A percentile compares a stretch with the other conserved stretches of the same genome.
Evolutionary conservation across 1,140 invertebrate genomes (phyloP).

Genomic region (Protaetia brevitarsis): DNA sequence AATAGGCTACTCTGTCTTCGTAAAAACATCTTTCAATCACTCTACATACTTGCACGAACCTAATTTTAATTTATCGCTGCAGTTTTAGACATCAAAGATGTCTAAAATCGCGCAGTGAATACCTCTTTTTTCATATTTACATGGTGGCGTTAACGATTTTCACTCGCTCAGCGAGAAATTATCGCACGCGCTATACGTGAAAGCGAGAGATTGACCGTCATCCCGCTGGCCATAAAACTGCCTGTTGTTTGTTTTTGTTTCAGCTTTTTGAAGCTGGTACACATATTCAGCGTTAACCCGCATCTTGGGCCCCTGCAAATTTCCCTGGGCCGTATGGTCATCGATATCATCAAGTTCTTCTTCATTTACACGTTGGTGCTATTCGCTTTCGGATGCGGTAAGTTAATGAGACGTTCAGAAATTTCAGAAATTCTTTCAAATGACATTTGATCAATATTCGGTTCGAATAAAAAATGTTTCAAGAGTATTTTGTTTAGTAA

Average conservation of each 20-base stretch:
- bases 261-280: slow-evolving; percentile 82
- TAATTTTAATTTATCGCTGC: no score
- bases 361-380: slow-evolving; percentile 81
- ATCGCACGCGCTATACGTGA: not conserved
- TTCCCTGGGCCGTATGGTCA: slow-evolving; percentile 79
- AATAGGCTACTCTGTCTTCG: no score
- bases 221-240: not conserved
- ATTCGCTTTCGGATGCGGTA: slow-evolving; percentile 80
- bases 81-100: no score
- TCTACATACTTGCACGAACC: no score
- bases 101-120: no score
- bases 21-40: no score
- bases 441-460: not conserved
- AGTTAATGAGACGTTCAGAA: no score
- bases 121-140: no score
- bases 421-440: no score
- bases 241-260: slow-evolving; percentile 30
- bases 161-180: no score
- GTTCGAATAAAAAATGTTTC: no score
- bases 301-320: slow-evolving; percentile 85
- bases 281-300: slow-evolving; percentile 88
- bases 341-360: slow-evolving; percentile 86
- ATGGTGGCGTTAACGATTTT: not conserved
- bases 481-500: no score
- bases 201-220: not conserved